A percentile compares a stretch with the other conserved stretches of the same genome.
phyloP scores from a whole-genome alignment of 35 echinoderm and acorn worm species.

The Chiridota heheva region DNA sequence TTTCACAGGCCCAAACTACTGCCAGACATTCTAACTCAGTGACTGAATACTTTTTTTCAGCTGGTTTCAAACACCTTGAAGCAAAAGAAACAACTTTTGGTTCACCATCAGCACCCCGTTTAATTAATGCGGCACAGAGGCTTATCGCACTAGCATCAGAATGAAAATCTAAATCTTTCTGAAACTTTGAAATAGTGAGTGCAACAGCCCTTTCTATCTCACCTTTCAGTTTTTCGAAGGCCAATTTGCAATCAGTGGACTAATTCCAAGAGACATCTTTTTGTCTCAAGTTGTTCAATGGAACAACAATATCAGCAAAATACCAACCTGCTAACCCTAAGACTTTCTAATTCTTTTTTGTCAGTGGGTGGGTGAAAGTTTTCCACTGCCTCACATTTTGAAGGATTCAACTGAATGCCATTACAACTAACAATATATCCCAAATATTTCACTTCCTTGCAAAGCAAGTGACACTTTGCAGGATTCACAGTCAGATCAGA shows the following conservation, averaged over 20 bases:
- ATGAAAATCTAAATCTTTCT: slow-evolving; percentile 11
- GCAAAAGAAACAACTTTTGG: slow-evolving; percentile 19
- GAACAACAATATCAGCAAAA: slow-evolving; percentile 16
- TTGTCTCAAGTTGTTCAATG: slow-evolving; percentile 6
- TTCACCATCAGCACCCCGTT: background rate
- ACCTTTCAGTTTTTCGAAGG: background rate
- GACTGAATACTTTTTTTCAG: slow-evolving; percentile 27
- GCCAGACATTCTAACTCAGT: slow-evolving; percentile 16
- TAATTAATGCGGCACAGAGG: background rate
- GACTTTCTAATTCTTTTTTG: slow-evolving; percentile 29
- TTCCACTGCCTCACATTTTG: slow-evolving; percentile 29
- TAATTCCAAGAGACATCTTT: slow-evolving; percentile 25
- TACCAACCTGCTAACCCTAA: slow-evolving; percentile 25
- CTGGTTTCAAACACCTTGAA: background rate
- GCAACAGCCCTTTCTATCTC: slow-evolving; percentile 30
- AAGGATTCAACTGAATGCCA: slow-evolving; percentile 9
- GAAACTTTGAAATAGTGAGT: slow-evolving; percentile 16
- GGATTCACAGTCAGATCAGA: slow-evolving; percentile 10
- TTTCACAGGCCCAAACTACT: slow-evolving; percentile 23
- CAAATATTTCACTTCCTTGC: slow-evolving; percentile 11
- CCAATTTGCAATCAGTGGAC: slow-evolving; percentile 5
- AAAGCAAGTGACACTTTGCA: slow-evolving; percentile 2
- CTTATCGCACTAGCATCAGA: slow-evolving; percentile 2
- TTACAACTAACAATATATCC: slow-evolving; percentile 24
- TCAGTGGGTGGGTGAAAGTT: slow-evolving; percentile 26